Evolutionary conservation across 2,113 vertebrate species (phyloP).

Genomic region (Xenus cinereus): DNA sequence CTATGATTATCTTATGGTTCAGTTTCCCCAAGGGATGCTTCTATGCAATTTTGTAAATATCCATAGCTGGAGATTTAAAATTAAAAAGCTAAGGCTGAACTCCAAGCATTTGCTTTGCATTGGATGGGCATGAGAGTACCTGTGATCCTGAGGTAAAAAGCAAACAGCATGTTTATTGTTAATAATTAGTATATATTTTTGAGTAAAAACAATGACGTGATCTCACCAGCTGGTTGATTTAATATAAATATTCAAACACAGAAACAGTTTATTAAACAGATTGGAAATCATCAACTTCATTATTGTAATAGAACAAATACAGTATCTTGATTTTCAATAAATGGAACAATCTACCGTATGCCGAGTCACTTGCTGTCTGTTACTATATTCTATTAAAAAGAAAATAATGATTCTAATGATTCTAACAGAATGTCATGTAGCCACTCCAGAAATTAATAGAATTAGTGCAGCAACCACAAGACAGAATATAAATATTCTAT

Average conservation of each 20-base stretch:
- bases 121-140: not conserved
- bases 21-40: not conserved
- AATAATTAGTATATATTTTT: constrained; percentile 70
- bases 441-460: constrained; percentile 63
- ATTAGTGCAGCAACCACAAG: constrained; percentile 59
- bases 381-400: constrained; percentile 62
- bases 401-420: constrained; percentile 60
- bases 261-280: constrained; percentile 80
- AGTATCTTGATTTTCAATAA: constrained; percentile 74
- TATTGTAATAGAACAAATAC: constrained; percentile 74
- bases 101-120: not conserved
- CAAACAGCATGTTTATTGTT: constrained; percentile 55
- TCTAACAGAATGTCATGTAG: constrained; percentile 18
- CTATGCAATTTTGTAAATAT: not conserved
- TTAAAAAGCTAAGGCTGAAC: not conserved
- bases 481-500: constrained; percentile 55
- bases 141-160: not conserved
- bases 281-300: constrained; percentile 78
- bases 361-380: constrained; percentile 63
- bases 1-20: not conserved
- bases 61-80: not conserved
- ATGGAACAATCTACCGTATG: constrained; percentile 69
- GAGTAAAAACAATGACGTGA: constrained; percentile 47
- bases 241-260: constrained; percentile 77
- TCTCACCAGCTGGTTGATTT: constrained; percentile 78